phyloP scores from a whole-genome alignment of 1,140 invertebrate species.

The Drosophila takahashii region DNA sequence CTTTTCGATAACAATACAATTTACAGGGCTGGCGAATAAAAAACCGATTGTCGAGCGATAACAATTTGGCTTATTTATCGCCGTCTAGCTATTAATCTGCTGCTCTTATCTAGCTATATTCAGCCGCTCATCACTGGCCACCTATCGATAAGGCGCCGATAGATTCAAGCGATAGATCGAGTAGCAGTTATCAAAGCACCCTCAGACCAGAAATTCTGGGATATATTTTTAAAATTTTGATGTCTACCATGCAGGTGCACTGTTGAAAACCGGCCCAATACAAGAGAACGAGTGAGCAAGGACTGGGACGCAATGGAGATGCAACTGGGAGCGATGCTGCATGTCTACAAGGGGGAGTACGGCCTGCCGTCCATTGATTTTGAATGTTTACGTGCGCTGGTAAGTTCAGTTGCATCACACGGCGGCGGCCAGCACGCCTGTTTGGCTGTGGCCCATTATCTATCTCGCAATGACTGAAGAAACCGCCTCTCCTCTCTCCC shows the following conservation, averaged over 20 bases:
- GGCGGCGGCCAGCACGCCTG: conserved; percentile 15
- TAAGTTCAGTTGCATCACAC: conserved; percentile 85
- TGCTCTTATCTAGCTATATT: too few species aligned
- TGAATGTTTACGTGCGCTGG: conserved; percentile 91
- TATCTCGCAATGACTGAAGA: conserved; percentile 42
- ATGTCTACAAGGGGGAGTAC: conserved; percentile 94
- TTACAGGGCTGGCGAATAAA: too few species aligned
- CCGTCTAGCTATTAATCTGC: too few species aligned
- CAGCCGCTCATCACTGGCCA: background rate
- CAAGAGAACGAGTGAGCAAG: conserved; percentile 27
- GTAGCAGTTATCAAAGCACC: conserved; percentile 33
- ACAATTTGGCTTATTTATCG: too few species aligned
- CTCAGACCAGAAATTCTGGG: conserved; percentile 14
- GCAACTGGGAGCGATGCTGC: conserved; percentile 84
- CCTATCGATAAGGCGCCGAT: conserved; percentile 21
- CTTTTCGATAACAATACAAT: too few species aligned
- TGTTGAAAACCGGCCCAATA: conserved; percentile 32
- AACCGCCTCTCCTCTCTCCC: background rate
- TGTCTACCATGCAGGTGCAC: conserved; percentile 50
- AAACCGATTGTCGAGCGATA: too few species aligned
- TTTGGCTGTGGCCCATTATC: conserved; percentile 60
- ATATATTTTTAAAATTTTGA: conserved; percentile 51
- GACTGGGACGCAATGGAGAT: conserved; percentile 46
- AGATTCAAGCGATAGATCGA: conserved; percentile 2
- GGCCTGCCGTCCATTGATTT: conserved; percentile 92